Evolutionary conservation across 2,888 invertebrate genomes (phyloP), one percentile per base, ranked within the genome.

Genomic region (Drosophila pseudotalamancana): DNA sequence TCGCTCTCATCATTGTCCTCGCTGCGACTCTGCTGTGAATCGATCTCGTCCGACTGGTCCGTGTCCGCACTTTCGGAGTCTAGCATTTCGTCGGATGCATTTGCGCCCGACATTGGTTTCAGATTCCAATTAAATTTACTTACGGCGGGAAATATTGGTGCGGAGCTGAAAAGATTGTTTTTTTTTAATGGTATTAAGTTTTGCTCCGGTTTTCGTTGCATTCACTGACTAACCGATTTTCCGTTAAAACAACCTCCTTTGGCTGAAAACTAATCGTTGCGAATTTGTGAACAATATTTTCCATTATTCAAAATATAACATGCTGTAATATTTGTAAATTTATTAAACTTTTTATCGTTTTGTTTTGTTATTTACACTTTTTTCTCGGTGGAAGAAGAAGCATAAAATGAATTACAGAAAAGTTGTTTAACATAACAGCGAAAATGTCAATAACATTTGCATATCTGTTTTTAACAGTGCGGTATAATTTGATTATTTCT

Each of bases 221-320:
- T 37, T 57, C 2, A 16, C 0, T n/a, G 23, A 46, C 67, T 61
- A 69, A 90, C 90, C 86, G 59, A 71, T 88, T 90, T 62, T 86
- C 87, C 25, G 80, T 71, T 18, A 79, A 49, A 49, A 77, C 67
- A 37, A 77, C 59, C 56, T 75, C 78, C 63, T 77, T 71, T 75
- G 87, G 57, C 73, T 77, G 77, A 88, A 90, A 84, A 66, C 63
- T 89, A 45, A 90, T 89, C 50, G 80, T 85, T 21, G 90, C 84
- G 53, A 90, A 84, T 50, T 89, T 89, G 46, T 77, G 83, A 54
- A 90, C 88, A 64, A 90, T 88, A 31, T 88, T 84, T 69, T 90
- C 90, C 90, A 90, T 90, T 78, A 71, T 76, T 63, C 48, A 48
- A 14, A 40, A 11, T 64, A 21, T 64, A 55, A 23, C 75, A 72